Base-by-base conservation (phyloP, 2,113 vertebrate genomes). In the Lepus timidus region DNA sequence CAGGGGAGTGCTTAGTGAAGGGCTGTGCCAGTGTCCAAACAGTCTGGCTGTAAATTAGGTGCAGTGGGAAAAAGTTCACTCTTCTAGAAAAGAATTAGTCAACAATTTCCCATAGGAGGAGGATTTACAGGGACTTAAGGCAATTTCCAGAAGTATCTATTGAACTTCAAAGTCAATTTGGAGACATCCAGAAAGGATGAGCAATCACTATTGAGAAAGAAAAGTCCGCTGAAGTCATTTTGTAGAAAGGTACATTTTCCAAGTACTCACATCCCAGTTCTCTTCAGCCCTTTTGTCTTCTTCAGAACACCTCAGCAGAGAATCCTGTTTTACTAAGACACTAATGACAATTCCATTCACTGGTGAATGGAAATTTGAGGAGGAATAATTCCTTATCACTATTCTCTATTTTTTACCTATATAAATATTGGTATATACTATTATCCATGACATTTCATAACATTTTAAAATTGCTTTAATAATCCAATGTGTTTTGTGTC, bases 371-470 rank as follows among this genome's bases (percentile, higher is more conserved):
- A 71, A 61, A 80, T 74, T 14, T 90, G 58, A 92, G n/a, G 29
- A 81, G 61, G 31, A 52, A 55, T 88, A 36, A 67, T 51, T 74
- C n/a, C 39, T 81, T 71, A 14, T 9, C 33, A 64, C 31, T 31
- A n/a, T 10, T 75, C 9, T 76, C 52, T 44, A 81, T 13, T 78
- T 44, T 88, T 62, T 70, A 88, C 2, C 27, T 49, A 74, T n/a
- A 74, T 79, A 91, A 80, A 88, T 88, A 76, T 82, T 90, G 76
- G 58, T 13, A 61, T 91, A 81, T 80, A 73, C 29, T 55, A 91
- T 91, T 71, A 78, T n/a, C 27, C 10, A 31, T 79, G 62, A 2
- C 17, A 85, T 85, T 95, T 93, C 92, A 68, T 13, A 39, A 19
- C 4, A 12, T 90, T 52, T 83, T 83, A 31, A 85, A 80, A 74